Conservation (phyloP, 2,113 vertebrate genomes). For the Eptesicus fuscus region DNA sequence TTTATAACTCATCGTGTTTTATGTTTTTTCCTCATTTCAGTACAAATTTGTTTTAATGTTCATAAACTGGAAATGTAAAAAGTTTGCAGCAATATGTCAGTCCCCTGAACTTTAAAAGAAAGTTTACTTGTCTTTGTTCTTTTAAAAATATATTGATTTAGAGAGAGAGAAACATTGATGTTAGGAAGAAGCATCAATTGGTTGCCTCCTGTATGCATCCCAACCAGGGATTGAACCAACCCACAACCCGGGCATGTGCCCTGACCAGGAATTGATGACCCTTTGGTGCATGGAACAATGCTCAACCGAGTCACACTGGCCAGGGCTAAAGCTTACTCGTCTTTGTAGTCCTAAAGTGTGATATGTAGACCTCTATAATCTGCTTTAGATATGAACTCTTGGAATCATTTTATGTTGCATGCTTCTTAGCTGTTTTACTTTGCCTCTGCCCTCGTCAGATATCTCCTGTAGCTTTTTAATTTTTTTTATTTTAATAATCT, state of each 20-base stretch:
- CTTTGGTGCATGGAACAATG: not conserved
- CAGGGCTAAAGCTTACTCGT: not conserved
- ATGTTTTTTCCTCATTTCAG: not conserved
- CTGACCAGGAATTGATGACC: not conserved
- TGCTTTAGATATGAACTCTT: slow-evolving; percentile 11
- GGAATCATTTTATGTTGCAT: not conserved
- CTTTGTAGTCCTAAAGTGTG: slow-evolving; percentile 20
- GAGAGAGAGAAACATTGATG: not conserved
- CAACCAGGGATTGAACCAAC: not conserved
- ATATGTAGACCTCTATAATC: not conserved
- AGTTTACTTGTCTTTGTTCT: not conserved
- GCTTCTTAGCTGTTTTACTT: not conserved
- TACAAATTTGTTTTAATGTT: slow-evolving; percentile 3
- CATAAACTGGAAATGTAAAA: slow-evolving; percentile 28
- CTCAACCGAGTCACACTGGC: not conserved
- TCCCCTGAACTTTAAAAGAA: not conserved
- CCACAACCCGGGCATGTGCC: not conserved
- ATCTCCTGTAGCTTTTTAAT: not conserved
- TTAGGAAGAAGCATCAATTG: not conserved
- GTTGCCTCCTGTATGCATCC: not conserved
- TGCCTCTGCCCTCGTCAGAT: not conserved
- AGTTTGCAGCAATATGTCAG: not conserved
- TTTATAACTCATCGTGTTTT: not conserved
- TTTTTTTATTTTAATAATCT: not conserved
- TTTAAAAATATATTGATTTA: not conserved